Conservation (phyloP, 2,888 invertebrate genomes). For the Euplexia lucipara region DNA sequence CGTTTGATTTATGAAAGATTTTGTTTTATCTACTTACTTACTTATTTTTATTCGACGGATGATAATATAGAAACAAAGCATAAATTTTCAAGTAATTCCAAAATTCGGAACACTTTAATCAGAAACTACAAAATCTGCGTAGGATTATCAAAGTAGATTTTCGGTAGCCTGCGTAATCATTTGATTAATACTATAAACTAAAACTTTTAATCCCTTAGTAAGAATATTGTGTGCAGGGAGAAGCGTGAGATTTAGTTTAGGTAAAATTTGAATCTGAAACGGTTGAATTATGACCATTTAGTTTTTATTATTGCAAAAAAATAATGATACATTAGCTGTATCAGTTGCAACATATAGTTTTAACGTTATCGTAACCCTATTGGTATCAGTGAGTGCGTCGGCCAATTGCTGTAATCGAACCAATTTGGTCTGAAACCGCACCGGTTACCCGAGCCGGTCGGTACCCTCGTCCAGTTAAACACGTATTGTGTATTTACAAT, state of each 20-base stretch:
- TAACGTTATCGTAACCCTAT: conserved; percentile 60
- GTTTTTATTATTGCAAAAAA: not conserved
- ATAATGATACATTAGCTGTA: conserved; percentile 13
- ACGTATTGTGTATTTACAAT: conserved; percentile 66
- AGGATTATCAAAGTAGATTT: not conserved
- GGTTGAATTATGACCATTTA: too few species aligned
- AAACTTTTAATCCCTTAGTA: too few species aligned
- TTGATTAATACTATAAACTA: too few species aligned
- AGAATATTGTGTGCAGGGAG: too few species aligned
- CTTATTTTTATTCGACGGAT: not conserved
- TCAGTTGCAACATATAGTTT: conserved; percentile 45
- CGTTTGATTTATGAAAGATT: not conserved
- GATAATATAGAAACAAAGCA: too few species aligned
- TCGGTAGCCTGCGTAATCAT: not conserved
- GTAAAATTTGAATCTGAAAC: too few species aligned
- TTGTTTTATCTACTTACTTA: conserved; percentile 1
- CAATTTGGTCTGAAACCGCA: conserved; percentile 75
- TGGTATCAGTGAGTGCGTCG: conserved; percentile 65
- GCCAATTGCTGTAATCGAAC: conserved; percentile 81
- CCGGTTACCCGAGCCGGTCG: conserved; percentile 63
- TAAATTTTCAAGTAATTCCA: too few species aligned
- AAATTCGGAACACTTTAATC: not conserved
- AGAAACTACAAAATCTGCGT: not conserved
- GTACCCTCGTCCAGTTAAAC: conserved; percentile 63
- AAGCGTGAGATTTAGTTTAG: too few species aligned